Evolutionary conservation across 2,888 invertebrate species (phyloP), one percentile per base, ranked within the genome.

Genomic region (Drosophila algonquin): DNA sequence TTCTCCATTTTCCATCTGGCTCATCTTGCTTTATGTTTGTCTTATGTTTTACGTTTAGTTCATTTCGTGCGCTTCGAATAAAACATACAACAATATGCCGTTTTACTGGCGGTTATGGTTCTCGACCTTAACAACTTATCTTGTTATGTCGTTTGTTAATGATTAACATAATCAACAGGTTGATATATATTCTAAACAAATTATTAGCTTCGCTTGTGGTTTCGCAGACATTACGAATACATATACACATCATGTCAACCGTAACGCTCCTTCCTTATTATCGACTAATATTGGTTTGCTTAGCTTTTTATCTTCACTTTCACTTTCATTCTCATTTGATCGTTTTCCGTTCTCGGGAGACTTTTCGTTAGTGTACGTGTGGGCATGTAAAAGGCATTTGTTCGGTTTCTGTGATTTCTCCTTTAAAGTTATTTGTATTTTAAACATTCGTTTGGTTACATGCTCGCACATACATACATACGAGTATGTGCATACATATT

Each of bases 301-400:
- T 52, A 50, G n/a, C 35, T 35, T 35, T 56, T 32, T 2, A 12
- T 32, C 12, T 70, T 60, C 16, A 58, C 53, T 14, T 47, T 47
- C 16, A 18, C 21, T n/a, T 69, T 57, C 12, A 58, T 59, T 74
- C 48, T 59, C 24, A 51, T 44, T 32, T 58, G 16, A 47, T 47
- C 59, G 14, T 40, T n/a, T 54, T 67, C 56, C 56, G 44, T 50
- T 67, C 69, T 56, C 30, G 63, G 57, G 56, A 30, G 18, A 48
- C 44, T 50, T 24, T 54, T 55, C 40, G 52, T 51, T 64, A 83
- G 87, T 84, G 85, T 89, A 84, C 80, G 89, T 81, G 86, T 89
- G 89, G 89, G 89, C 81, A 84, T 89, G 85, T 89, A 75, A 89
- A 88, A 88, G 87, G 87, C 87, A 88, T 85, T 88, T 90, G 82